Conservation (phyloP, 2,797 vertebrate genomes). For the Spinus olivaceus region DNA sequence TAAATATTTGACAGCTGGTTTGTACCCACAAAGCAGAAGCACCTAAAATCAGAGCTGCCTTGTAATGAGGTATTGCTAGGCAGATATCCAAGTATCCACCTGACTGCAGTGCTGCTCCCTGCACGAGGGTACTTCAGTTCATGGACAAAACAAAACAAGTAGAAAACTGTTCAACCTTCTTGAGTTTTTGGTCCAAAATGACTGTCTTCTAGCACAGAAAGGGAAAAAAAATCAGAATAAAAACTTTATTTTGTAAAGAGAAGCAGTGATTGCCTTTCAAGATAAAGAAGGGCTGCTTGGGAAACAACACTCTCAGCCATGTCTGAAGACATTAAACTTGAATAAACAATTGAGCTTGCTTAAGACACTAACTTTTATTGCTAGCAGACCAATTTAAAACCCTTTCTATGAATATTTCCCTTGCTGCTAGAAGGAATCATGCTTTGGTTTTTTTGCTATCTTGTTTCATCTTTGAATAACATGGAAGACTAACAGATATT, state of each 20-base stretch:
- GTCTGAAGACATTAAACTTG: neutral
- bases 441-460: neutral
- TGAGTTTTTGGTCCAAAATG: neutral
- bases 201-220: neutral
- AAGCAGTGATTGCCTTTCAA: neutral
- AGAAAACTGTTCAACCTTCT: neutral
- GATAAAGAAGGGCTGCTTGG: neutral
- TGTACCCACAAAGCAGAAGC: neutral
- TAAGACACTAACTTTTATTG: neutral
- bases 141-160: neutral
- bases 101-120: neutral
- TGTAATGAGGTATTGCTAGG: neutral
- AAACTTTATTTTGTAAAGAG: neutral
- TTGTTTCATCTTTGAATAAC: neutral
- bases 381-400: neutral
- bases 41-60: neutral
- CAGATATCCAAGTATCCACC: neutral
- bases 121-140: neutral
- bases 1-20: neutral
- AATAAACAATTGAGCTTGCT: neutral
- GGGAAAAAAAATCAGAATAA: neutral
- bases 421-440: neutral
- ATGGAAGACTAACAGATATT: neutral
- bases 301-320: neutral
- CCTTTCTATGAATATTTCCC: neutral